These are phyloP conservation scores for Onychomys leucogaster DNA, from an alignment of 2,797 vertebrate species.

Conservation along the genomic window DNA sequence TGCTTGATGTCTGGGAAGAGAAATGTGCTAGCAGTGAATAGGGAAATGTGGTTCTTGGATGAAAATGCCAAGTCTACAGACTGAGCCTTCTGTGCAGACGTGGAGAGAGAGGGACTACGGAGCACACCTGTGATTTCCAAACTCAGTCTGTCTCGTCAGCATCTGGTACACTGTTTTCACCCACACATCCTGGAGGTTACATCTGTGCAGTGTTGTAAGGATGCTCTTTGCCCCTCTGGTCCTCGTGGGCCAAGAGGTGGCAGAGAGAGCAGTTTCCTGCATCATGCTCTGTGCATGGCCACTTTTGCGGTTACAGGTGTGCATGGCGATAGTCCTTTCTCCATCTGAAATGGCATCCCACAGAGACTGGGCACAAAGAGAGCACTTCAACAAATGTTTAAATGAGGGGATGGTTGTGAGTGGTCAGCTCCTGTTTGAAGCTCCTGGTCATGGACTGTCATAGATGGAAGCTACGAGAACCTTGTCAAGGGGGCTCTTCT, in stretches of 20 bases:
- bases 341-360: neutral
- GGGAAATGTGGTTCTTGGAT: neutral
- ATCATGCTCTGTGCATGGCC: neutral
- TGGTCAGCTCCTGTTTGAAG: neutral
- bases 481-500: neutral
- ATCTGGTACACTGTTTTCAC: fast-evolving
- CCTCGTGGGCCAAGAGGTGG: neutral
- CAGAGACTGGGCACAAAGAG: neutral
- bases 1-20: neutral
- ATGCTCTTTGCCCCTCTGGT: fast-evolving
- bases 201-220: neutral
- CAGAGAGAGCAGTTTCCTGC: neutral
- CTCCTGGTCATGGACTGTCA: neutral
- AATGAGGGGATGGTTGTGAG: neutral
- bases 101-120: fast-evolving
- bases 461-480: neutral
- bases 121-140: neutral
- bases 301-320: neutral
- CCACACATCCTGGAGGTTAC: neutral
- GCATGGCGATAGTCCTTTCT: neutral
- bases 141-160: fast-evolving
- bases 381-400: neutral
- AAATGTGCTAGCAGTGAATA: neutral
- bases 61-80: neutral
- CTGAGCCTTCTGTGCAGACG: neutral